These are phyloP conservation scores for Pagrus major DNA, from an alignment of 2,113 vertebrate genomes.

Conservation along the genomic window DNA sequence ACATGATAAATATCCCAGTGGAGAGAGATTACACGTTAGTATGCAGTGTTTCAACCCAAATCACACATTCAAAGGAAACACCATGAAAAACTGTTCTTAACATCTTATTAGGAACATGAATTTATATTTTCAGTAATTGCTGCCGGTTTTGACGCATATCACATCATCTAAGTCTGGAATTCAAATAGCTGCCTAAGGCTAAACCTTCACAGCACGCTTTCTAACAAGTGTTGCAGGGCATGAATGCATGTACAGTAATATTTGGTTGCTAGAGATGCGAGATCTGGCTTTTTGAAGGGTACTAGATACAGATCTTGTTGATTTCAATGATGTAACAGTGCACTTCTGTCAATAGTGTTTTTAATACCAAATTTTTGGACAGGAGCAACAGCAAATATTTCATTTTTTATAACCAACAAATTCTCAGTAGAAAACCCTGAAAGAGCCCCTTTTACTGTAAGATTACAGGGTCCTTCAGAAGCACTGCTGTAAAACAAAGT, in stretches of 20 bases:
- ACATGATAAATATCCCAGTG: slow-evolving; percentile 1
- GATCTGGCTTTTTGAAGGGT: slow-evolving; percentile 5
- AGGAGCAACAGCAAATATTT: background rate
- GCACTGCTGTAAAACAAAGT: background rate
- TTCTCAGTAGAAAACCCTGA: background rate
- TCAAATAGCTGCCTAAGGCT: slow-evolving; percentile 58
- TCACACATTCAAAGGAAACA: slow-evolving; percentile 10
- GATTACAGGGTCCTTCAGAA: background rate
- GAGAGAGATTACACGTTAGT: background rate
- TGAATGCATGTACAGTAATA: slow-evolving; percentile 36
- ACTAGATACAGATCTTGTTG: background rate
- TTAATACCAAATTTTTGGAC: slow-evolving; percentile 13
- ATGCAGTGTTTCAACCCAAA: slow-evolving; percentile 1
- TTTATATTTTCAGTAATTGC: slow-evolving; percentile 40
- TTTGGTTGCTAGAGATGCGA: slow-evolving; percentile 19
- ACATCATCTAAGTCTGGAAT: slow-evolving; percentile 51
- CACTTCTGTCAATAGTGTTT: background rate
- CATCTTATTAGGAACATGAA: slow-evolving; percentile 16
- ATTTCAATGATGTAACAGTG: slow-evolving; percentile 15
- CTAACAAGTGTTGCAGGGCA: slow-evolving; percentile 34
- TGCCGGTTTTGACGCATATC: slow-evolving; percentile 33
- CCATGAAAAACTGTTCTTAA: background rate
- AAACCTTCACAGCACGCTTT: slow-evolving; percentile 42
- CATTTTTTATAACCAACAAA: background rate
- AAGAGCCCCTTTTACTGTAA: background rate